Conservation (phyloP, 2,888 invertebrate species). For the Nymphalis c-album region DNA sequence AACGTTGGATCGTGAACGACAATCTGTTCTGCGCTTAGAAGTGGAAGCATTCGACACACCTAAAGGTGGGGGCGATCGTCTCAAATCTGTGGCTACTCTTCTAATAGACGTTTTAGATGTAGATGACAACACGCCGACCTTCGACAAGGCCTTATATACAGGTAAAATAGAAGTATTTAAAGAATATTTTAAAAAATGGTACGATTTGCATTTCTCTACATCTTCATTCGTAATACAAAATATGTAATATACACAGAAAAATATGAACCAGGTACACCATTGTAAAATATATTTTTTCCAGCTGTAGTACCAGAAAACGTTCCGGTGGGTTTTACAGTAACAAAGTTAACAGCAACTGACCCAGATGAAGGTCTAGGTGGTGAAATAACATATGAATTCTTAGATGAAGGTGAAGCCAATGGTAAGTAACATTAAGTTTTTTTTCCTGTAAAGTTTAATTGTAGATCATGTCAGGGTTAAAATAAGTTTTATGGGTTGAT, state of each 20-base stretch:
- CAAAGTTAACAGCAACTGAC: slow-evolving; percentile 87
- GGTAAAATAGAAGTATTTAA: slow-evolving; percentile 48
- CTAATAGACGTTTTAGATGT: slow-evolving; percentile 87
- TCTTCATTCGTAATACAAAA: background rate
- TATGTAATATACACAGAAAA: background rate
- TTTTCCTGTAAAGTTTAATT: background rate
- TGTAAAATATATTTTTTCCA: slow-evolving; percentile 43
- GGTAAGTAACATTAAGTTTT: slow-evolving; percentile 65
- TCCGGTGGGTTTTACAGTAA: slow-evolving; percentile 83
- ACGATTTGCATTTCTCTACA: background rate
- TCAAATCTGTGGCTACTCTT: slow-evolving; percentile 83
- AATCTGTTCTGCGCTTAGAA: slow-evolving; percentile 85
- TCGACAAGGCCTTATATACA: slow-evolving; percentile 83
- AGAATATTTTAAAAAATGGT: no score
- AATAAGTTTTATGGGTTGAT: no score
- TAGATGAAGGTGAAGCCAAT: slow-evolving; percentile 87
- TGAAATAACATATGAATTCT: slow-evolving; percentile 85
- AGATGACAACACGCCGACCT: slow-evolving; percentile 88
- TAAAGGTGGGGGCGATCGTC: slow-evolving; percentile 84
- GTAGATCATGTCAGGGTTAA: no score
- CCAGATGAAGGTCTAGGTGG: slow-evolving; percentile 88
- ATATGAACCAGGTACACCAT: no score
- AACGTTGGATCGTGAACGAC: slow-evolving; percentile 87
- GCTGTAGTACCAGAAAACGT: slow-evolving; percentile 91
- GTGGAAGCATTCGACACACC: slow-evolving; percentile 89